These are phyloP conservation scores for Nesogale talazaci DNA, from an alignment of 2,113 vertebrate genomes.

Conservation along the genomic window DNA sequence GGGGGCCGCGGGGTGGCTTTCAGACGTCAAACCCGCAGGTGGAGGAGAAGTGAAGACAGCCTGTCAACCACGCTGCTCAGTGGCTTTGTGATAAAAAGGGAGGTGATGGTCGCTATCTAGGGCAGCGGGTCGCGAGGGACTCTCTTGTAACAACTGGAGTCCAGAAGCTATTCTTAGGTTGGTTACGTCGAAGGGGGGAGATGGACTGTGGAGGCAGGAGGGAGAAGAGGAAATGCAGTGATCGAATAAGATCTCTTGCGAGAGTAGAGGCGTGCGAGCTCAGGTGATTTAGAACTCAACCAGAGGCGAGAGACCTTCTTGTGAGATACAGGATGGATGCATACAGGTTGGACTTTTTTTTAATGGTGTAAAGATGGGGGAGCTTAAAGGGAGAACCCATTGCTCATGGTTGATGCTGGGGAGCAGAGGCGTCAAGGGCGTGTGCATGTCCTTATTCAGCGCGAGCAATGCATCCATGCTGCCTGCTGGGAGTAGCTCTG, in stretches of 20 bases:
- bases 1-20: slow-evolving; percentile 19
- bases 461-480: too few species aligned
- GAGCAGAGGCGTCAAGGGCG: neutral
- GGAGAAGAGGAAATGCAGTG: neutral
- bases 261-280: neutral
- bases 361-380: neutral
- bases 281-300: neutral
- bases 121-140: neutral
- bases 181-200: neutral
- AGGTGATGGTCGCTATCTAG: neutral
- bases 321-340: neutral
- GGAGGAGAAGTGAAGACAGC: slow-evolving; percentile 1
- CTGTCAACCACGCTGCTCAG: slow-evolving; percentile 28
- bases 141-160: neutral
- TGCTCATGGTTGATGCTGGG: neutral
- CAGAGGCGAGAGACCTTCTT: neutral
- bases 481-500: neutral
- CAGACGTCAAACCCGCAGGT: slow-evolving; percentile 23
- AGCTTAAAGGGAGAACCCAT: neutral
- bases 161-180: neutral
- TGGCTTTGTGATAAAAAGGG: slow-evolving; percentile 40
- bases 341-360: neutral
- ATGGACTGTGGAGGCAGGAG: neutral
- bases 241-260: neutral
- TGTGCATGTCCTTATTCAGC: too few species aligned